phyloP scores from a whole-genome alignment of 2,113 vertebrate species.

The Microtus richardsoni region DNA sequence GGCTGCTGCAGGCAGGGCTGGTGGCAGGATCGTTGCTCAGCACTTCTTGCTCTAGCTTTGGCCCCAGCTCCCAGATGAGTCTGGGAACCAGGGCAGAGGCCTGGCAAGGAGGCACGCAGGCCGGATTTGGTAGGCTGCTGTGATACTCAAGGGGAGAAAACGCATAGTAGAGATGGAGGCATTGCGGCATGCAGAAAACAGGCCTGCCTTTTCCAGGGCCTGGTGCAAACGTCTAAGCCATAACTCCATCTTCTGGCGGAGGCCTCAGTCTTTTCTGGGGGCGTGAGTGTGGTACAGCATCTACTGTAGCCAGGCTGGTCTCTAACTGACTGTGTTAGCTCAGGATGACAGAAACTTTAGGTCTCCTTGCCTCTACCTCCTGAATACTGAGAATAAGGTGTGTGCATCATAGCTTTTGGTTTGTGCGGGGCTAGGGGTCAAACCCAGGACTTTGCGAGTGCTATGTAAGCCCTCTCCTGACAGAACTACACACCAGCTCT shows the following conservation, averaged over 20 bases:
- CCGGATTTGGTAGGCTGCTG: background rate
- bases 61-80: background rate
- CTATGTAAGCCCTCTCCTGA: background rate
- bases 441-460: background rate
- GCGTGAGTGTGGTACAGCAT: background rate
- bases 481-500: background rate
- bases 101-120: background rate
- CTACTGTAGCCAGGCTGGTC: background rate
- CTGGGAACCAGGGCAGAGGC: background rate
- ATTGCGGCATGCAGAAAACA: background rate
- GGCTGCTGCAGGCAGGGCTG: background rate
- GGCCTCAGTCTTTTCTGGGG: too few relatives aligned
- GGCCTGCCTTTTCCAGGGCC: background rate
- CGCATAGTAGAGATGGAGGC: background rate
- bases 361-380: background rate
- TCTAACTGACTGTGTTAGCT: background rate
- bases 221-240: fast-evolving
- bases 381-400: background rate
- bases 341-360: background rate
- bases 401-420: background rate
- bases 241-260: background rate
- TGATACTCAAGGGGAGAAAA: background rate
- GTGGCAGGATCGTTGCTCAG: background rate
- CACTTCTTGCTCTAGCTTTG: background rate
- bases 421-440: background rate